phyloP scores from a whole-genome alignment of 2,888 invertebrate genomes.

The Metacarcinus magister region DNA sequence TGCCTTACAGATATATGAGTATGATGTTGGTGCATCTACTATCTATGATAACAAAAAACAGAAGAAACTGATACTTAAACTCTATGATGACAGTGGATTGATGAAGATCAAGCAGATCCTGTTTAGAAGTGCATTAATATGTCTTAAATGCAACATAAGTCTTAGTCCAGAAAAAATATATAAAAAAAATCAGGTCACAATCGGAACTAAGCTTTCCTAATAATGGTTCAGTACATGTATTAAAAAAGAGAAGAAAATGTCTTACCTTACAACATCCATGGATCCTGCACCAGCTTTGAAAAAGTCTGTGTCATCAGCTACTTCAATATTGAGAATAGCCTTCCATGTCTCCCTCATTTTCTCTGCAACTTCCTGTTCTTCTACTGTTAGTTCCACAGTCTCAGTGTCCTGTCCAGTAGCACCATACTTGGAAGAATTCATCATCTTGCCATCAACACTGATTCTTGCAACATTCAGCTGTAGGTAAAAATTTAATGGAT shows the following conservation, averaged over 20 bases:
- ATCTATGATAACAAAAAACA: too few species aligned
- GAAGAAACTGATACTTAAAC: too few species aligned
- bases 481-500: not conserved
- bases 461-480: conserved; percentile 92
- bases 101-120: too few species aligned
- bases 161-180: too few species aligned
- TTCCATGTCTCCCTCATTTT: conserved; percentile 91
- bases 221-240: not conserved
- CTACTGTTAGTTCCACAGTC: conserved; percentile 89
- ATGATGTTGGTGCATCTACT: too few species aligned
- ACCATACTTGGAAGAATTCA: conserved; percentile 90
- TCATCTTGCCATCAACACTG: conserved; percentile 92
- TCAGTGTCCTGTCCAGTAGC: conserved; percentile 87
- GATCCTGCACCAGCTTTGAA: conserved; percentile 98
- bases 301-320: conserved; percentile 93
- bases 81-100: too few species aligned
- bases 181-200: too few species aligned
- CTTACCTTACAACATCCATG: conserved; percentile 93
- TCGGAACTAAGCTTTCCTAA: too few species aligned
- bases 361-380: conserved; percentile 90
- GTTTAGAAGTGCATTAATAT: too few species aligned
- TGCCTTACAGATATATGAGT: too few species aligned
- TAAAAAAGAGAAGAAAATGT: not conserved
- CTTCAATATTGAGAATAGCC: conserved; percentile 91
- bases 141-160: too few species aligned